A percentile compares a stretch with the other conserved stretches of the same genome.
Conservation (phyloP, 2,888 invertebrate species). For the Aphidoletes aphidimyza region DNA sequence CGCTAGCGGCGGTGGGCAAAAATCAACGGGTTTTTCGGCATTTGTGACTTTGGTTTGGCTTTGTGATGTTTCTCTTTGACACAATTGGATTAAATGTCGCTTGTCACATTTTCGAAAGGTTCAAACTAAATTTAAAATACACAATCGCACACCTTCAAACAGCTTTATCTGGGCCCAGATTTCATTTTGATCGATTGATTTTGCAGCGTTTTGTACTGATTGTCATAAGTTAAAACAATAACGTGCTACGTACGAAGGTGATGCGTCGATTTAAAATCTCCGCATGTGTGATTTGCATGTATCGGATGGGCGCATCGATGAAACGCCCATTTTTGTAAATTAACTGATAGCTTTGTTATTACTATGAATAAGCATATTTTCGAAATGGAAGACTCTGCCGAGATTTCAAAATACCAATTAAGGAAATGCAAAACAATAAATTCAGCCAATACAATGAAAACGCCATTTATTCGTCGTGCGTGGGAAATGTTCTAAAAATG, state of each 20-base stretch:
- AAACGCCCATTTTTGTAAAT: not conserved
- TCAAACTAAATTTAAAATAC: not conserved
- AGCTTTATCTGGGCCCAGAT: too few relatives aligned
- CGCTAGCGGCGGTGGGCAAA: not conserved
- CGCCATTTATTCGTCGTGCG: not conserved
- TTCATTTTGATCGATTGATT: too few relatives aligned
- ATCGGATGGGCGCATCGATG: too few relatives aligned
- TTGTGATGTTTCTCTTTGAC: not conserved
- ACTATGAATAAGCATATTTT: not conserved
- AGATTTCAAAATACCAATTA: not conserved
- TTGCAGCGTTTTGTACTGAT: too few relatives aligned
- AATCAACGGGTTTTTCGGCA: not conserved
- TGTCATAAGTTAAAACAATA: too few relatives aligned
- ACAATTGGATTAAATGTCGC: conserved; percentile 26
- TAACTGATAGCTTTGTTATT: not conserved
- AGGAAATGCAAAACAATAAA: not conserved
- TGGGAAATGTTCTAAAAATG: conserved; percentile 32
- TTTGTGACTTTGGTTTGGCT: conserved; percentile 15
- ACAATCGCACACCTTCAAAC: not conserved
- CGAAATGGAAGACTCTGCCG: not conserved
- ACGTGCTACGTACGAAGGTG: too few relatives aligned
- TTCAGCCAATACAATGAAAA: not conserved
- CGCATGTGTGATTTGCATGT: too few relatives aligned
- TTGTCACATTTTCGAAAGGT: not conserved
- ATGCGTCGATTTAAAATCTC: too few relatives aligned